phyloP scores from a whole-genome alignment of 2,113 vertebrate species.

The Cochlearius cochlearius region DNA sequence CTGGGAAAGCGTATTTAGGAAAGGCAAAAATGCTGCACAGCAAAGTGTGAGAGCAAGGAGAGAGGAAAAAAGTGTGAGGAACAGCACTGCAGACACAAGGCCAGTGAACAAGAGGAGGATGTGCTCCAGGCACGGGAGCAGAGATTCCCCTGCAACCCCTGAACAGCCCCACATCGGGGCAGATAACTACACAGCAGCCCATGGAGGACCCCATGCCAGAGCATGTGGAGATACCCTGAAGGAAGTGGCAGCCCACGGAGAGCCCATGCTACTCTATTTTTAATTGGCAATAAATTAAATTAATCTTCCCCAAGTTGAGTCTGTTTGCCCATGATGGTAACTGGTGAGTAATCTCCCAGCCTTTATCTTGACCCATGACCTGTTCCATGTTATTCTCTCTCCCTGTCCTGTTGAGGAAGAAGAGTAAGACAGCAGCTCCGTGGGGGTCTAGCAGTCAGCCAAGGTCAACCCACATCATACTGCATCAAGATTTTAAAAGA shows the following conservation, averaged over 20 bases:
- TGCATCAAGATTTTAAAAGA: not conserved
- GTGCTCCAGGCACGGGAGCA: not conserved
- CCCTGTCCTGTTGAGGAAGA: not conserved
- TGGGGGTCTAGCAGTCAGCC: not conserved
- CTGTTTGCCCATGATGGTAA: not conserved
- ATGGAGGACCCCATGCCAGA: not conserved
- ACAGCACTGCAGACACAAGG: not conserved
- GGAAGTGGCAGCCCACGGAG: not conserved
- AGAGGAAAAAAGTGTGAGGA: not conserved
- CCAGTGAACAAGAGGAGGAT: not conserved
- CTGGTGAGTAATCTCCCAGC: not conserved
- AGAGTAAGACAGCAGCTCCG: not conserved
- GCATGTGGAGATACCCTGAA: not conserved
- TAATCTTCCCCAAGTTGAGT: not conserved
- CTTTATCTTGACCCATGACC: not conserved
- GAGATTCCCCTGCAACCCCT: not conserved
- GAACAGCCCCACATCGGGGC: fast-evolving
- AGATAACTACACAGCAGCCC: not conserved
- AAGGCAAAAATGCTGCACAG: not conserved
- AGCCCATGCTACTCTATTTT: not conserved
- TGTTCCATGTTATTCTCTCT: not conserved
- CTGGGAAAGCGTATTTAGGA: not conserved
- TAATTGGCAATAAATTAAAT: not conserved
- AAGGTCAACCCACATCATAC: not conserved
- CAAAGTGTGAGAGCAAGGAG: not conserved